Conservation (phyloP, 2,113 vertebrate species). For the Arvicanthis niloticus region DNA sequence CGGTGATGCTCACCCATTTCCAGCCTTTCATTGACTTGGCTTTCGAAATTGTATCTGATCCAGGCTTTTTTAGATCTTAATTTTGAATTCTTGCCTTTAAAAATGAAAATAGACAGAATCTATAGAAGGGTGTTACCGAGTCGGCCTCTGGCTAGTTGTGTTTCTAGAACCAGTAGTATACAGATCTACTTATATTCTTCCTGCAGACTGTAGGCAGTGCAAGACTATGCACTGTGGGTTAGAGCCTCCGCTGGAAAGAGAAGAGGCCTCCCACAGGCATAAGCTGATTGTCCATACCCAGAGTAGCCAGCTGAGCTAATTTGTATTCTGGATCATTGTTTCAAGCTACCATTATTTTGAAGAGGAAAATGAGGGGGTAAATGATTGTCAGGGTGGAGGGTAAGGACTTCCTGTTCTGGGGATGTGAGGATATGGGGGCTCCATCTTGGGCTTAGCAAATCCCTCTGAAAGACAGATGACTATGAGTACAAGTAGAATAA, state of each 20-base stretch:
- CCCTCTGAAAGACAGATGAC: neutral
- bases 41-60: neutral
- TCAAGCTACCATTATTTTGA: slow-evolving; percentile 12
- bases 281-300: neutral
- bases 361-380: neutral
- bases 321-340: neutral
- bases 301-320: neutral
- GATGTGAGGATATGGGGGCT: neutral
- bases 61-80: neutral
- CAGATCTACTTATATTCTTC: neutral
- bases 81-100: slow-evolving; percentile 15
- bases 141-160: neutral
- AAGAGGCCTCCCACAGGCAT: neutral
- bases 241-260: neutral
- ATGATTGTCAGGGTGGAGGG: neutral
- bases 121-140: neutral
- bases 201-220: neutral
- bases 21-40: neutral
- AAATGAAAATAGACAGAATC: neutral
- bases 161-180: slow-evolving; percentile 16
- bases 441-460: neutral
- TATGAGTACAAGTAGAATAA: neutral
- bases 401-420: neutral
- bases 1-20: neutral
- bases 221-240: neutral